These are phyloP conservation scores for Arctocebus calabarensis DNA, from an alignment of 2,797 vertebrate species.

Conservation along the genomic window DNA sequence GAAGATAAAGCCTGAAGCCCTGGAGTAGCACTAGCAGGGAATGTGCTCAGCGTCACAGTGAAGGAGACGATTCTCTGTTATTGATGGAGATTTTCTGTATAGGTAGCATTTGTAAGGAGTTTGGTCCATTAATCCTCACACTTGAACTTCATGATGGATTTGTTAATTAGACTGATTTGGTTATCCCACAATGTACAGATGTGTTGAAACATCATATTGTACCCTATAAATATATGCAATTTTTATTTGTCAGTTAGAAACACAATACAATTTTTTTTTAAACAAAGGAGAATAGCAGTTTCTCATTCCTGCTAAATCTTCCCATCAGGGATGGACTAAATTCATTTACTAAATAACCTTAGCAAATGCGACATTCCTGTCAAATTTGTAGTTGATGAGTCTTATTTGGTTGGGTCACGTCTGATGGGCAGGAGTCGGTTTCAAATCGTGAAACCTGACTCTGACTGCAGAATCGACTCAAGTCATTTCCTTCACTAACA, in stretches of 20 bases:
- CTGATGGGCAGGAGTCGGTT: background rate
- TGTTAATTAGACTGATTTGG: background rate
- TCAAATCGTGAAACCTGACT: background rate
- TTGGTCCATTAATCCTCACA: background rate
- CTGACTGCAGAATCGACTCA: background rate
- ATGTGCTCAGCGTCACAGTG: background rate
- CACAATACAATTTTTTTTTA: background rate
- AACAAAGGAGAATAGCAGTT: background rate
- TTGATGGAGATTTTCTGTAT: background rate
- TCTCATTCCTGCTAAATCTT: constrained; percentile 11
- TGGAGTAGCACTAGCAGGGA: background rate
- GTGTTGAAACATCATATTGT: background rate
- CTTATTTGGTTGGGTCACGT: background rate
- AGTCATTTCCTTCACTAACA: constrained; percentile 37
- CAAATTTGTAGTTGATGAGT: background rate
- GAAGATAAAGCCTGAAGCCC: background rate
- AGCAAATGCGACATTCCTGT: background rate
- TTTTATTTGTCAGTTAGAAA: background rate
- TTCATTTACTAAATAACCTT: background rate
- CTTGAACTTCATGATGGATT: background rate
- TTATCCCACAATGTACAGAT: background rate
- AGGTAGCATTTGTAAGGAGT: background rate
- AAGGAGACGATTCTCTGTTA: background rate
- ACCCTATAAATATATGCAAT: background rate
- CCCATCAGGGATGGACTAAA: background rate